Base-by-base conservation (phyloP, 2,888 invertebrate genomes). In the Teinopalpus imperialis region DNA sequence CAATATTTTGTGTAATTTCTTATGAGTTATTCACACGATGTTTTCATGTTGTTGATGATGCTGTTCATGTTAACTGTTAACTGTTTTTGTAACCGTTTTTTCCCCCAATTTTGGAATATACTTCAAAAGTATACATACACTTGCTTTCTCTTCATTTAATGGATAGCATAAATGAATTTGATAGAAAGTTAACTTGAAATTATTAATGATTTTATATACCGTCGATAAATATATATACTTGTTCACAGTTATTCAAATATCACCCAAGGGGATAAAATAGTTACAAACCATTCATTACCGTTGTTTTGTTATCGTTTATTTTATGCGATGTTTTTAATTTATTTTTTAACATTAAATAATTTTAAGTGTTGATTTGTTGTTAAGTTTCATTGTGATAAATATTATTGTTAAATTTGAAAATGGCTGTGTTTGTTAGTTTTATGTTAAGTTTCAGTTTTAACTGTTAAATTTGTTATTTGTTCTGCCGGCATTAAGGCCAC, bases 341-440 rank as follows among this genome's bases (percentile, higher is more conserved):
- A 56, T 53, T 71, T 63, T 75, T 80, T 82, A 65, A 65, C 74
- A 76, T 85, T 86, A 63, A 30, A 39, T 82, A 69, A 56, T 76
- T 82, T 51, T 86, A 88, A 81, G 83, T 51, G 72, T 87, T 87
- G 79, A 85, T 58, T 88, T 87, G 58, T 70, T 69, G 87, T 88
- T 88, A 81, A 73, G 80, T 83, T 85, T 57, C 7, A 43, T 26
- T 50, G 46, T 80, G 49, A 56, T 76, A 75, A 77, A 30, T 77
- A 76, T 68, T 74, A 67, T 54, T 63, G 73, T 78, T 82, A 67
- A 61, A 59, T 53, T 62, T 69, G 58, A 53, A 63, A 56, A 68
- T 73, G 88, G 87, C 88, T 87, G 87, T 86, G 87, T 87, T 83
- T 86, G 87, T 86, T 88, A 86, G 75, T 87, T 87, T 88, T 86